These are phyloP conservation scores for Heliocidaris tuberculata DNA, from an alignment of 35 echinoderm and acorn worm genomes.

Conservation along the genomic window DNA sequence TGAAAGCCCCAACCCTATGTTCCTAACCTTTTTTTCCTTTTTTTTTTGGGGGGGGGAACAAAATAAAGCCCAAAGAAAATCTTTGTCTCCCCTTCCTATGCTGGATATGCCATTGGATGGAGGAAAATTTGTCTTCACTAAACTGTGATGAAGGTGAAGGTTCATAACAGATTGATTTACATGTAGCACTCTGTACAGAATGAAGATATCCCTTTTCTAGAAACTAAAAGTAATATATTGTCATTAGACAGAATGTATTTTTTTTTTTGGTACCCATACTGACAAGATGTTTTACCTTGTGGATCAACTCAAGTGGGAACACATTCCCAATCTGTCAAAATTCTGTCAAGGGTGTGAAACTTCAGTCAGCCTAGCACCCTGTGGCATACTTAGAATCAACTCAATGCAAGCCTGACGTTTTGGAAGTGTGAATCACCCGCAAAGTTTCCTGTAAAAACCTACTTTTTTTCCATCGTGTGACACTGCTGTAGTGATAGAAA, in stretches of 20 bases:
- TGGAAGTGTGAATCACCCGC: slow-evolving; percentile 21
- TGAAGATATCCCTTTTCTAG: not conserved
- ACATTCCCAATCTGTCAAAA: slow-evolving; percentile 1
- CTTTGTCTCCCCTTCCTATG: too few species aligned
- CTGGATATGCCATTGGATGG: too few species aligned
- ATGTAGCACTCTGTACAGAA: not conserved
- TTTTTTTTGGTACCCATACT: not conserved
- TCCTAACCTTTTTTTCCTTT: too few species aligned
- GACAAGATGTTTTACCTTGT: not conserved
- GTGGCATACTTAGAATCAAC: not conserved
- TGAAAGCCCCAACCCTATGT: too few species aligned
- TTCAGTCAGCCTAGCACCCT: not conserved
- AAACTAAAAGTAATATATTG: not conserved
- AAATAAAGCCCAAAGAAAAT: too few species aligned
- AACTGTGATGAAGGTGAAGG: too few species aligned
- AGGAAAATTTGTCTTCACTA: too few species aligned
- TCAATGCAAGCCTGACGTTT: not conserved
- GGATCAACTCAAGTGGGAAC: not conserved
- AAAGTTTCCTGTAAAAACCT: slow-evolving; percentile 23
- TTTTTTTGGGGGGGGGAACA: too few species aligned
- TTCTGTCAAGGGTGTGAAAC: not conserved
- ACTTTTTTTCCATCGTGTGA: not conserved
- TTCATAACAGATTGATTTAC: not conserved
- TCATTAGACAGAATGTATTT: not conserved
- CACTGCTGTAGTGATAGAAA: not conserved